Evolutionary conservation across 2,113 vertebrate genomes (phyloP).

Genomic region (Bubo blakistoni): DNA sequence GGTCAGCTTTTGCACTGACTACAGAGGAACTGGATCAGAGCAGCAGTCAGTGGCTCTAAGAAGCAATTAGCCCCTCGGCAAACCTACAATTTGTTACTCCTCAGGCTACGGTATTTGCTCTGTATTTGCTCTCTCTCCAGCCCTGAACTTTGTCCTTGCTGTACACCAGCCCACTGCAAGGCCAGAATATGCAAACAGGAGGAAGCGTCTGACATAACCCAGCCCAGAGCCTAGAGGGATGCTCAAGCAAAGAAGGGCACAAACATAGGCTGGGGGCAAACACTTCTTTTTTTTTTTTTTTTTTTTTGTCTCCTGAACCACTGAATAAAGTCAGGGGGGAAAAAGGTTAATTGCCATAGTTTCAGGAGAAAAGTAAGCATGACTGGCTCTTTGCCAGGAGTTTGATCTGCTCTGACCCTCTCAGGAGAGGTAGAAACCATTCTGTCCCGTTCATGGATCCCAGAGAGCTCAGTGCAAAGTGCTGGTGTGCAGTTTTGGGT

Average conservation of each 20-base stretch:
- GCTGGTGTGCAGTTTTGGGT: neutral
- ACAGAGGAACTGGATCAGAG: neutral
- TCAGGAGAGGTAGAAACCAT: neutral
- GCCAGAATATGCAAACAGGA: neutral
- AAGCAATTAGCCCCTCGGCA: neutral
- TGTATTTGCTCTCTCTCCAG: neutral
- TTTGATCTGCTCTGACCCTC: neutral
- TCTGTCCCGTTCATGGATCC: neutral
- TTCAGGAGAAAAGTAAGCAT: neutral
- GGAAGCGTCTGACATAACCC: neutral
- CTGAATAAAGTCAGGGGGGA: neutral
- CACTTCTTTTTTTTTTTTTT: neutral
- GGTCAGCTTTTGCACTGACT: neutral
- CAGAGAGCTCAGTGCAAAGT: neutral
- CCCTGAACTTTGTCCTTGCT: neutral
- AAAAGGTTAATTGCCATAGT: neutral
- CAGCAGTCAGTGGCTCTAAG: neutral
- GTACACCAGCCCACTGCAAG: neutral
- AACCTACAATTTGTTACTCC: neutral
- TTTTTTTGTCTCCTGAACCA: neutral
- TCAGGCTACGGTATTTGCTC: neutral
- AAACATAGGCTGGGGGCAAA: neutral
- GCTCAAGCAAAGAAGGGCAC: neutral
- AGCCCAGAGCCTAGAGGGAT: neutral
- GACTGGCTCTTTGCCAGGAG: neutral